Evolutionary conservation across 2,113 vertebrate species (phyloP).

Genomic region (Monarcha castaneiventris): DNA sequence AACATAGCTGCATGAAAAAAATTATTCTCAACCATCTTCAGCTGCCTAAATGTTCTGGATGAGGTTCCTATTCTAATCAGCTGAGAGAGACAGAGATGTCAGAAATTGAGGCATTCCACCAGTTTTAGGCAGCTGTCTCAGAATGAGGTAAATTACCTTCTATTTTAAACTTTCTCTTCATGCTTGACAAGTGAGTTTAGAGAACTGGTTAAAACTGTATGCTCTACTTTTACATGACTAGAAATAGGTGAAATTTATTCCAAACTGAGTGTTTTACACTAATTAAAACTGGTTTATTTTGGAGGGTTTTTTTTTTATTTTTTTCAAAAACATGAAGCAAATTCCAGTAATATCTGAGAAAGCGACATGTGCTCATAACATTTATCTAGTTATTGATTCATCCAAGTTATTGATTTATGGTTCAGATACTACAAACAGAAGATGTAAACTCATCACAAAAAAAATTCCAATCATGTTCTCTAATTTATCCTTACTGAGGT

Average conservation of each 20-base stretch:
- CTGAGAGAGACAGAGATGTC: not conserved
- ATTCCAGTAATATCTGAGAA: not conserved
- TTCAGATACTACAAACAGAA: not conserved
- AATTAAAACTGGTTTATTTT: not conserved
- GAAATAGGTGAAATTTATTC: not conserved
- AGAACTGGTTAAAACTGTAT: not conserved
- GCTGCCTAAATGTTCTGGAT: not conserved
- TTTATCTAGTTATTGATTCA: not conserved
- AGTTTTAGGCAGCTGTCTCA: not conserved
- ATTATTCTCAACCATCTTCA: not conserved
- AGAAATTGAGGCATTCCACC: not conserved
- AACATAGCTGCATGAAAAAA: not conserved
- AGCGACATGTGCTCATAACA: not conserved
- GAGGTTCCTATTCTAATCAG: not conserved
- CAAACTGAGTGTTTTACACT: not conserved
- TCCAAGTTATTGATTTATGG: not conserved
- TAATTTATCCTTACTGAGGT: not conserved
- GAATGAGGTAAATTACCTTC: not conserved
- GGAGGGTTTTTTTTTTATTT: rapidly evolving
- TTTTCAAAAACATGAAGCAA: not conserved
- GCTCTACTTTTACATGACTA: not conserved
- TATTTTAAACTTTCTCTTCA: not conserved
- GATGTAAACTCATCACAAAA: not conserved
- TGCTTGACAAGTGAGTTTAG: not conserved
- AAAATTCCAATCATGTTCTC: not conserved